Evolutionary conservation across 2,797 vertebrate species (phyloP), one percentile per base, ranked within the genome.

Genomic region (Allobates femoralis): DNA sequence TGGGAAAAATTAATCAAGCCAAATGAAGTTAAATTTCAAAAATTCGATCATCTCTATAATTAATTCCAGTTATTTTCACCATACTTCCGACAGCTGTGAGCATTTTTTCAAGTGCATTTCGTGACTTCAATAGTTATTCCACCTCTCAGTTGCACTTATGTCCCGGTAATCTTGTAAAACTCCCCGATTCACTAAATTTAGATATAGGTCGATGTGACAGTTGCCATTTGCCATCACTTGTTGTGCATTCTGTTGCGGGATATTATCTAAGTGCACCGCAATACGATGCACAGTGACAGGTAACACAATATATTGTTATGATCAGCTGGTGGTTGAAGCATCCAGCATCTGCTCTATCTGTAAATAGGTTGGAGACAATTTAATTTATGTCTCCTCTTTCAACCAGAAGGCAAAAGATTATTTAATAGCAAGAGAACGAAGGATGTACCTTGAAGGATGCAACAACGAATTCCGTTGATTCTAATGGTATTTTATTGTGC

Each of bases 291-390:
- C 51, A 15, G 60, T 62, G 60, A 62, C 60, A 62, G 60, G 60
- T 62, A 62, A 62, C 26, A 26, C 26, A 62, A 62, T 62, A 53
- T 53, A 62, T 62, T 28, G 26, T 62, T 28, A 62, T 28, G n/a
- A 62, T 62, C n/a, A 30, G 26, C 62, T 30, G 62, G 62, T 28
- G 62, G 60, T 14, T 66, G 62, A 30, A 66, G 28, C 28, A 66
- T 66, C 62, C 62, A 16, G 28, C 62, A 66, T 28, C 62, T 66
- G 62, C 62, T 62, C 26, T 62, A 66, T 30, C 62, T 66, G 69
- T 41, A 37, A 41, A 46, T 73, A 41, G 69, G 69, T 46, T 73
- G 37, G 10, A 73, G 69, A 23, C 37, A 73, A 73, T 41, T 46
- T 73, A 12, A 41, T 23, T 23, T 41, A 19, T 23, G 69, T 21